Conservation (phyloP, 2,888 invertebrate species). For the Heliconius cydno region DNA sequence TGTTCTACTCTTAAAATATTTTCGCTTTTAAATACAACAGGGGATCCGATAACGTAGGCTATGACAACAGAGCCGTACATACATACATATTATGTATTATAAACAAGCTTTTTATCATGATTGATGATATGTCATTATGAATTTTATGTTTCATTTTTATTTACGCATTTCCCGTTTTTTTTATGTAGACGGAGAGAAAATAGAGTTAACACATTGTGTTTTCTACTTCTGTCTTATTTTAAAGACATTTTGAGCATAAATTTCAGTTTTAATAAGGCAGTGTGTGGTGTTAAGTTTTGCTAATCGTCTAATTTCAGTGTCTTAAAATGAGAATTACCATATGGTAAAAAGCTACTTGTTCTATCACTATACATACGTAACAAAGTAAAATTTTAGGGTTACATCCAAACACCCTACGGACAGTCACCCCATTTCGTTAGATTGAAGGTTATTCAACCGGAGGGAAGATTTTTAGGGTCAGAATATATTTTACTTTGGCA, state of each 20-base stretch:
- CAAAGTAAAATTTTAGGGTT: constrained; percentile 20
- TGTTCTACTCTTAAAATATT: constrained; percentile 57
- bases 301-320: background rate
- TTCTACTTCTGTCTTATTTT: background rate
- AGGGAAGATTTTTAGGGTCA: constrained; percentile 38
- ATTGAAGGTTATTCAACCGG: constrained; percentile 45
- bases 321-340: too few species aligned
- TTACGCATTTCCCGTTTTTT: background rate
- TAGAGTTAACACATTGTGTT: background rate
- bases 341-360: background rate
- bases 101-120: constrained; percentile 50
- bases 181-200: background rate
- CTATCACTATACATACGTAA: constrained; percentile 7
- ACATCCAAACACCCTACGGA: constrained; percentile 35
- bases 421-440: constrained; percentile 40
- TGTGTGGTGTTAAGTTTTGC: background rate
- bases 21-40: constrained; percentile 72
- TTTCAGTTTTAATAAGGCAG: background rate
- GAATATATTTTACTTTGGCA: background rate
- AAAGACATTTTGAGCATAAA: background rate
- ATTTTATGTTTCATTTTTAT: constrained; percentile 23
- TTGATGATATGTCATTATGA: constrained; percentile 44
- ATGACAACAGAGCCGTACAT: constrained; percentile 52
- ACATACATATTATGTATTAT: constrained; percentile 34
- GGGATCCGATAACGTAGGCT: constrained; percentile 62